A percentile compares a stretch with the other conserved stretches of the same genome.
These are phyloP conservation scores for Penaeus japonicus DNA, from an alignment of 1,140 invertebrate species.

Conservation along the genomic window DNA sequence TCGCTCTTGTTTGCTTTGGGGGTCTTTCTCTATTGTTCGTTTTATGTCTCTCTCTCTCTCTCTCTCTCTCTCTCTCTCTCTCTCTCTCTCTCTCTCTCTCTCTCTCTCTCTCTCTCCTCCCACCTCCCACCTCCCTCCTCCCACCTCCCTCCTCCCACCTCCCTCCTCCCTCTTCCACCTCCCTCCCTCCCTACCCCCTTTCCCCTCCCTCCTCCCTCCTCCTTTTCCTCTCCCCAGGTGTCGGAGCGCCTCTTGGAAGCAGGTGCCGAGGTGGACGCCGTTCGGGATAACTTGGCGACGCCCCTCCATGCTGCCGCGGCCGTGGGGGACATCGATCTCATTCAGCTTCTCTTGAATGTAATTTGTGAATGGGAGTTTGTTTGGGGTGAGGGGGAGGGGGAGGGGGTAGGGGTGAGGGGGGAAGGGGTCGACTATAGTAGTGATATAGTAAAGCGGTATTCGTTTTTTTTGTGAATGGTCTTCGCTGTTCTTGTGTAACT, in stretches of 20 bases:
- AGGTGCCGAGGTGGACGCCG: constrained; percentile 65
- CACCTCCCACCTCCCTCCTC: too few relatives aligned
- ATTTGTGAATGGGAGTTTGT: not conserved
- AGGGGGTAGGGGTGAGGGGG: not conserved
- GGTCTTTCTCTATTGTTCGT: too few relatives aligned
- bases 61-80: too few relatives aligned
- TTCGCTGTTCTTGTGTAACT: too few relatives aligned
- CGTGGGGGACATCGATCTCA: constrained; percentile 63
- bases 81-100: too few relatives aligned
- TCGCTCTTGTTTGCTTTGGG: too few relatives aligned
- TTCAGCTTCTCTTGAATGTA: constrained; percentile 63
- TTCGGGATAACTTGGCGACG: constrained; percentile 61
- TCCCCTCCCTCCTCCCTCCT: not conserved
- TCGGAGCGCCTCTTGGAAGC: constrained; percentile 20
- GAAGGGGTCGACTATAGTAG: too few relatives aligned
- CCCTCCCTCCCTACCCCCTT: not conserved
- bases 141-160: too few relatives aligned
- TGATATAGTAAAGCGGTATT: too few relatives aligned
- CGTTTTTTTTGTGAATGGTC: too few relatives aligned
- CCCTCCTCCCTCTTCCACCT: not conserved
- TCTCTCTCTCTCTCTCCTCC: too few relatives aligned
- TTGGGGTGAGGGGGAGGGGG: not conserved
- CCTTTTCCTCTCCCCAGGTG: not conserved
- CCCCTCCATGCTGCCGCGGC: constrained; percentile 66
- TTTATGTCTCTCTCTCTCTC: too few relatives aligned